Evolutionary conservation across 2,113 vertebrate genomes (phyloP), one percentile per base, ranked within the genome.

Genomic region (Dromas ardeola): DNA sequence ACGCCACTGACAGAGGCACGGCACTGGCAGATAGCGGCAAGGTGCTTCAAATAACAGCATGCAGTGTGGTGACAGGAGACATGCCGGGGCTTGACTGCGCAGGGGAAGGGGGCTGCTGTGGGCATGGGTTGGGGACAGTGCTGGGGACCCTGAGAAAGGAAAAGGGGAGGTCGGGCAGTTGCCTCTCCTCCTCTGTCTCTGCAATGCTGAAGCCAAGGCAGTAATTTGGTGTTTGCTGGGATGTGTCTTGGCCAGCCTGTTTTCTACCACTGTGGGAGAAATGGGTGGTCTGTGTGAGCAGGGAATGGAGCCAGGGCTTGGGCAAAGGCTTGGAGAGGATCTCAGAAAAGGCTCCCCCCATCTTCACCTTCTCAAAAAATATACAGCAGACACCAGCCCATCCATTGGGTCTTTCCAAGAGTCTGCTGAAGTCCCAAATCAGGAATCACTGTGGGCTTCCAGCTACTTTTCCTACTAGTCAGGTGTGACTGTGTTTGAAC

Each of bases 21-120:
- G 91, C 73, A 67, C 90, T 13, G 86, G 91, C 90, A 98, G 98
- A 94, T 82, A 97, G 94, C 29, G 25, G 94, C 61, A 83, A 93
- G 97, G 95, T 18, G 88, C 97, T 97, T 97, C 95, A 92, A 96
- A 97, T 97, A 97, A 97, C 96, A 88, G 97, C 95, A 95, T 95
- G 92, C 43, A 5, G 91, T 5, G 0, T 5, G 4, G 97, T 98
- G 97, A 97, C 97, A 97, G 86, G 72, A 66, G 90, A 93, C 13
- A 62, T 96, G 96, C 97, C 95, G 84, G 91, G 80, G 81, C 83
- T 95, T 43, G 50, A 11, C 70, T 38, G 81, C 2, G 14, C 78
- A 73, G 67, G 59, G 89, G 63, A 97, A 87, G 81, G 95, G 43
- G 22, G 72, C 76, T 30, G 1, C 4, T 2, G 5, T 8, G 50